These are phyloP conservation scores for Amphilophus citrinellus DNA, from an alignment of 2,113 vertebrate genomes.

Conservation along the genomic window DNA sequence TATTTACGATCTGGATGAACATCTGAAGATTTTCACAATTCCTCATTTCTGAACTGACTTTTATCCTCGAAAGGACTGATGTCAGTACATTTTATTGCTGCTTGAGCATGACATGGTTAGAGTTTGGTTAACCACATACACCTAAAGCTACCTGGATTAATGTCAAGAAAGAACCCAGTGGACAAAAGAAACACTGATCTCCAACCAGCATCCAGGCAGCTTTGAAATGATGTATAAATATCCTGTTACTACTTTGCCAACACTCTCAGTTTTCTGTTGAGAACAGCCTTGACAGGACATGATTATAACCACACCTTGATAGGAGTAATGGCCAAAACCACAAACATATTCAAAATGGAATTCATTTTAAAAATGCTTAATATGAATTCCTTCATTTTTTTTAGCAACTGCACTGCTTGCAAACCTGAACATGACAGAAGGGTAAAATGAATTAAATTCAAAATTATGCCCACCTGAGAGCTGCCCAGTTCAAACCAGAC, in stretches of 20 bases:
- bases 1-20: too few relatives aligned
- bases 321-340: not conserved
- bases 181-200: too few relatives aligned
- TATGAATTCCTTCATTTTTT: conserved; percentile 5
- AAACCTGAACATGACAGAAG: conserved; percentile 2
- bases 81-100: not conserved
- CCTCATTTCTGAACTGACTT: not conserved
- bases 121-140: not conserved
- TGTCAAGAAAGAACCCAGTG: not conserved
- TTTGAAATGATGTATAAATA: not conserved
- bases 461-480: conserved; percentile 19
- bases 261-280: not conserved
- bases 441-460: not conserved
- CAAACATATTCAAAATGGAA: not conserved
- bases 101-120: not conserved
- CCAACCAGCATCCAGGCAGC: not conserved
- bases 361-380: not conserved
- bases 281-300: not conserved
- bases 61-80: not conserved
- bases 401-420: not conserved
- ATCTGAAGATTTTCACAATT: not conserved
- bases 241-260: not conserved
- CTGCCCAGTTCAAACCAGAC: not conserved
- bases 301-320: not conserved
- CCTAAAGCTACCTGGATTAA: not conserved